Evolutionary conservation across 2,888 invertebrate genomes (phyloP).

Genomic region (Hypomecis punctinalis): DNA sequence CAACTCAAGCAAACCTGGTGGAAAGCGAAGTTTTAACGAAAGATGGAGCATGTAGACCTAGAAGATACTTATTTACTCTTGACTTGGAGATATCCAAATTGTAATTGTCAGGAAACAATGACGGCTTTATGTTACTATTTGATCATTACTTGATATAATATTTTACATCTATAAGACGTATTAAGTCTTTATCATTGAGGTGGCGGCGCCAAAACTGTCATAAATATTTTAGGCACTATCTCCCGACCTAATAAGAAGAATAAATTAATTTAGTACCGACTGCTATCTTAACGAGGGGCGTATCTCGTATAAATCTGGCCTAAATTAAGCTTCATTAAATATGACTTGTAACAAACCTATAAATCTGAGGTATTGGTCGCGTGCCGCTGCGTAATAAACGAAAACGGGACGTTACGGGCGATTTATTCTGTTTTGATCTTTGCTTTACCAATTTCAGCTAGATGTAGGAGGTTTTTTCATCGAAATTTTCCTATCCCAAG

Average conservation of each 20-base stretch:
- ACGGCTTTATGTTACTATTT: too few relatives aligned
- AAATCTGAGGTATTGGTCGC: constrained; percentile 26
- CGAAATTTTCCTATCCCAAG: neutral
- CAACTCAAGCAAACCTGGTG: too few relatives aligned
- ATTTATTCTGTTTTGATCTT: constrained; percentile 24
- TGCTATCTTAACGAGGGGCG: constrained; percentile 25
- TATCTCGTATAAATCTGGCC: constrained; percentile 26
- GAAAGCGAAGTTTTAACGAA: too few relatives aligned
- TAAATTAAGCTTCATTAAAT: constrained; percentile 29
- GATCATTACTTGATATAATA: neutral
- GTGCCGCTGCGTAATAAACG: constrained; percentile 24
- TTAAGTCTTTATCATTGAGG: neutral
- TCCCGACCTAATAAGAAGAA: constrained; percentile 8
- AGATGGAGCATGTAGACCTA: too few relatives aligned
- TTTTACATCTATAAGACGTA: too few relatives aligned
- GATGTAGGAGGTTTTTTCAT: neutral
- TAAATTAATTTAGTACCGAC: constrained; percentile 21
- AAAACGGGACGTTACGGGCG: neutral
- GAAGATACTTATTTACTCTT: too few relatives aligned
- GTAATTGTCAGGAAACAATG: too few relatives aligned
- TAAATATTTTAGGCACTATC: constrained; percentile 4
- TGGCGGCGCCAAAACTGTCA: neutral
- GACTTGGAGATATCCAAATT: too few relatives aligned
- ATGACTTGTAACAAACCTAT: constrained; percentile 27
- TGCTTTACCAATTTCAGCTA: neutral